Base-by-base conservation (phyloP, 2,888 invertebrate genomes). In the Leucophenga maculata region DNA sequence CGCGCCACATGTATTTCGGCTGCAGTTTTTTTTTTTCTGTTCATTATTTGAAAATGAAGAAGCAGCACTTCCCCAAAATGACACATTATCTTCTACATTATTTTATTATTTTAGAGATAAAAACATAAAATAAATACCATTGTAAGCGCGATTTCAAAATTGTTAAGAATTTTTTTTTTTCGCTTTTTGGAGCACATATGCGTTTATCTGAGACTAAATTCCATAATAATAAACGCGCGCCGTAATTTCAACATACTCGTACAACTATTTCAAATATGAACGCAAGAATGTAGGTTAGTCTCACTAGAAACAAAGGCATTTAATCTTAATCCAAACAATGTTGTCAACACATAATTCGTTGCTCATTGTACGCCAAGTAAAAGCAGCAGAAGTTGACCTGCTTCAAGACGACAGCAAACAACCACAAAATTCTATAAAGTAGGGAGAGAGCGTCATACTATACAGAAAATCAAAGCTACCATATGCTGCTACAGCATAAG, bases 281-380 rank as follows among this genome's bases (percentile, higher is more conserved):
- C 39, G 8, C 3, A 32, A 39, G 13, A 74, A 77, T 82, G 75
- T 82, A 75, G 77, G 82, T 75, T 78, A 80, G 82, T 79, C 59
- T 80, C 26, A 48, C 20, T 74, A 70, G 11, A 79, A 73, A 78
- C 76, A 76, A 78, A 77, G 83, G 75, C 77, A 80, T 80, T 81
- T 83, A 78, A 81, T 81, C 78, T 76, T 71, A 73, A 78, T 77
- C 69, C 78, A 77, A 82, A 78, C 83, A 81, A 82, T 79, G 78
- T 81, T 81, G 76, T 80, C 76, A 72, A 69, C 75, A 74, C 69
- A 69, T 70, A 59, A 54, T 65, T 68, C 52, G 39, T 39, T 39
- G 39, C 39, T 32, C 32, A 16, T 26, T 59, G 18, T n/a, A 32
- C 32, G 39, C 1, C 4, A 6, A 39, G 26, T 39, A 39, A 11